Base-by-base conservation (phyloP, 2,888 invertebrate genomes). In the Drosophila recens region DNA sequence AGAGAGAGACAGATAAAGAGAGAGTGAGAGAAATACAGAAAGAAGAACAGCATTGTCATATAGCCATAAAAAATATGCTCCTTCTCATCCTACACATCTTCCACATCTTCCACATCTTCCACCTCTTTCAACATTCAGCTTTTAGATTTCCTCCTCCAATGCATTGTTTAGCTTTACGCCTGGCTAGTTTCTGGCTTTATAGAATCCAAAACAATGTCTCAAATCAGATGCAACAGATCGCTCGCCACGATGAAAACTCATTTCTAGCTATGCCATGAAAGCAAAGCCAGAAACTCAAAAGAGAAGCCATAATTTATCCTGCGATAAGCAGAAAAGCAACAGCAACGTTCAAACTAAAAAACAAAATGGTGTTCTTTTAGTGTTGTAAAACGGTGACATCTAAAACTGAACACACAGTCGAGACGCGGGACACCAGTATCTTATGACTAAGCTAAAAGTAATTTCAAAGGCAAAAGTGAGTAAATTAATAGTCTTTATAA, bases 211-310 rank as follows among this genome's bases (percentile, higher is more conserved):
- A 71, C 75, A 75, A 75, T 75, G 61, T 59, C 48, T 54, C 43
- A 57, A 57, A 67, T 64, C 68, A 53, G 61, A 72, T 62, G 72
- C 72, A 75, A 75, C 75, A 75, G 72, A 72, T 76, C 76, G 52
- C 42, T 67, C 15, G 34, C 15, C 38, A 3, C 57, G 58, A 68
- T 49, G 49, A 46, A 71, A 34, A 54, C 27, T 13, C 40, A 53
- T 51, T 64, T 56, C 43, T 53, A 53, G 48, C 17, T 61, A 38
- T 58, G 46, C 46, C 5, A 23, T 45, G 36, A 23, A 13, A 54
- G 15, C 15, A 42, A 63, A 30, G 52, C 38, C n/a, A 38, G 13
- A 13, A n/a, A 13, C 48, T 23, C n/a, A 30, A 40, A 46, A 27
- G 46, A 68, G 36, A 6, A 46, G 33, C 42, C 40, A 30, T 51